Base-by-base conservation (phyloP, 2,113 vertebrate genomes). In the Enhydra lutris region DNA sequence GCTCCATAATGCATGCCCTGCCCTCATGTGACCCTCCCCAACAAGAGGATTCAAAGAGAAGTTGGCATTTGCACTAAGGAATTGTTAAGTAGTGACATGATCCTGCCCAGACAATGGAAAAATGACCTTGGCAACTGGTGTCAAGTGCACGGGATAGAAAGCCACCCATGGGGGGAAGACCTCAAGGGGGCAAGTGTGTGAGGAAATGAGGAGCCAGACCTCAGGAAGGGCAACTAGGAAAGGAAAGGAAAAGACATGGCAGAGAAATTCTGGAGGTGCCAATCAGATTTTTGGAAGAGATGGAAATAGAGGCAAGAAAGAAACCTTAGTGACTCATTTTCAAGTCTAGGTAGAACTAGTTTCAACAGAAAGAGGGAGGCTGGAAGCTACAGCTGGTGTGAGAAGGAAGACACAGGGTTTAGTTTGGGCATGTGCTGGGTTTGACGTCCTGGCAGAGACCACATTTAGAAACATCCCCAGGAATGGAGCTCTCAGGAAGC, bases 261-360 rank as follows among this genome's bases (percentile, higher is more conserved):
- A 12, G 31, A 24, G 45, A 74, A 86, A 91, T 42, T 73, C 89
- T 57, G 39, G 26, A 63, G 20, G 24, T 29, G 20, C 31, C 67
- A 6, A 76, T 96, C 23, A n/a, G 73, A 59, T 73, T 94, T 96
- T 52, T 61, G 42, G 61, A 81, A 84, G 29, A 91, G 74, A 63
- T 89, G 20, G 83, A 86, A 81, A 85, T 24, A 55, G 67, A 87
- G 24, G 23, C 14, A 47, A 50, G 3, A 61, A 90, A 61, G 67
- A 84, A 89, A 36, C 18, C 69, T 34, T n/a, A 15, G 8, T 50
- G 1, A 31, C 47, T 76, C 18, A 91, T 63, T 42, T 63, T 89
- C 59, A 94, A 86, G 18, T 34, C 26, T 52, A 9, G 13, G 31
- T 67, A 17, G 71, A 81, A 94, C 52, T 34, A 26, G 42, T 91